Base-by-base conservation (phyloP, 2,797 vertebrate genomes). In the Rhyacichthys aspro region DNA sequence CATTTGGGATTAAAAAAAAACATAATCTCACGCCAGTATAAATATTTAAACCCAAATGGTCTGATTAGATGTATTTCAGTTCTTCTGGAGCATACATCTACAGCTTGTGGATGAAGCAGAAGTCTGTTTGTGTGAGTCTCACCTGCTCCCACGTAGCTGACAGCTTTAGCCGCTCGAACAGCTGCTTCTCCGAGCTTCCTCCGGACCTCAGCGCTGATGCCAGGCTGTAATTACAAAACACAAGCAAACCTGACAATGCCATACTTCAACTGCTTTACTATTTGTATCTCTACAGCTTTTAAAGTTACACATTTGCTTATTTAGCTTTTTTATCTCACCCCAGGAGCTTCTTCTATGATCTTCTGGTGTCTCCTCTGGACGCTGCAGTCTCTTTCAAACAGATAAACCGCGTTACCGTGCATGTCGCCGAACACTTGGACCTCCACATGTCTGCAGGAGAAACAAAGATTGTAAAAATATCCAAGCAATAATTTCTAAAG, bases 361-460 rank as follows among this genome's bases (percentile, higher is more conserved):
- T 98, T 98, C 92, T 99, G 98, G 79, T 99, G 96, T 69, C 98
- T 93, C 82, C 97, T 94, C 57, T 99, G 97, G 39, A 99, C 95
- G 0, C 97, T 99, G 80, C 97, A 99, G 89, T 99, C 98, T 84
- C 98, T 95, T 88, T 99, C 98, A 85, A 98, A 99, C 73, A 99
- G 87, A 80, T 99, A 96, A 3, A 99, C 97, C 0, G 90, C 94
- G 8, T 96, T 97, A 34, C 96, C 97, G 17, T 96, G 92, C 81
- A 94, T 93, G 85, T 99, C 98, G n/a, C 96, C 96, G 67, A 99
- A 99, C 28, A 99, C 94, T 59, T 99, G 98, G 16, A 99, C 98
- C 90, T 99, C 98, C 48, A 98, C 94, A 0, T 99, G 98, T 79
- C 93, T 94, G 43, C 52, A 50, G 43, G 11, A 55, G 23, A 41